Percentiles rank a stretch among this genome's conserved stretches.
Conservation (phyloP, 53 echinoderm and acorn worm genomes). For the Luidia sarsii region DNA sequence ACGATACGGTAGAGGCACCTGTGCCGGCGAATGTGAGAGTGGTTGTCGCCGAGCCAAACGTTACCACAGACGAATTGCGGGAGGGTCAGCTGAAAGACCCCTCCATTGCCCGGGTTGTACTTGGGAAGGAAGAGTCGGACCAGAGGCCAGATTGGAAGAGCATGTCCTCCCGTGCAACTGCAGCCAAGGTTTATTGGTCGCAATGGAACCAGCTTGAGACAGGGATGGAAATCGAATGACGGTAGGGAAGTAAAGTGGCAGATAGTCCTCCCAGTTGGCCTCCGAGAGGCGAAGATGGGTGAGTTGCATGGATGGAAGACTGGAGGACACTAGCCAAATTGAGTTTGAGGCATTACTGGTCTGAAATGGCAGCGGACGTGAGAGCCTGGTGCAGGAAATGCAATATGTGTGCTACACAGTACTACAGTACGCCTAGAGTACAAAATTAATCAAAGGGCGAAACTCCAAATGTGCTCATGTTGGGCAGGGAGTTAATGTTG, state of each 20-base stretch:
- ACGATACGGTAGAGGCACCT: background rate
- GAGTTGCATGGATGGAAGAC: slow-evolving; percentile 47
- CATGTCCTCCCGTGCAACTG: background rate
- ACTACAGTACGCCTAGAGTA: slow-evolving; percentile 23
- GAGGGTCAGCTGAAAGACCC: background rate
- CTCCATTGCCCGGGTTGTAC: background rate
- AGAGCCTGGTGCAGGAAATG: slow-evolving; percentile 18
- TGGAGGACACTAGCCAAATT: slow-evolving; percentile 9
- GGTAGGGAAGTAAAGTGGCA: slow-evolving; percentile 2
- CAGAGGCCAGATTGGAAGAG: slow-evolving; percentile 30
- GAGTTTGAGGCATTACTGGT: background rate
- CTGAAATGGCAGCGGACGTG: background rate
- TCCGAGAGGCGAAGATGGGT: background rate
- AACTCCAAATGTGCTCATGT: slow-evolving; percentile 29
- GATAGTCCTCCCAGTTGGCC: slow-evolving; percentile 17
- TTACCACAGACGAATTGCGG: background rate
- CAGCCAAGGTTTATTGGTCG: slow-evolving; percentile 29
- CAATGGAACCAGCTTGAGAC: slow-evolving; percentile 9
- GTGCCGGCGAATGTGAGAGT: background rate
- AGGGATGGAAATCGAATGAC: slow-evolving; percentile 24
- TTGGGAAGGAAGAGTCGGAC: background rate
- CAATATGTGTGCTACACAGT: slow-evolving; percentile 37
- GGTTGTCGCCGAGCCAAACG: background rate
- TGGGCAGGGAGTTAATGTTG: slow-evolving; percentile 15
- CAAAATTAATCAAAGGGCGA: slow-evolving; percentile 13